Base-by-base conservation (phyloP, 2,113 vertebrate genomes). In the Vulpes vulpes region DNA sequence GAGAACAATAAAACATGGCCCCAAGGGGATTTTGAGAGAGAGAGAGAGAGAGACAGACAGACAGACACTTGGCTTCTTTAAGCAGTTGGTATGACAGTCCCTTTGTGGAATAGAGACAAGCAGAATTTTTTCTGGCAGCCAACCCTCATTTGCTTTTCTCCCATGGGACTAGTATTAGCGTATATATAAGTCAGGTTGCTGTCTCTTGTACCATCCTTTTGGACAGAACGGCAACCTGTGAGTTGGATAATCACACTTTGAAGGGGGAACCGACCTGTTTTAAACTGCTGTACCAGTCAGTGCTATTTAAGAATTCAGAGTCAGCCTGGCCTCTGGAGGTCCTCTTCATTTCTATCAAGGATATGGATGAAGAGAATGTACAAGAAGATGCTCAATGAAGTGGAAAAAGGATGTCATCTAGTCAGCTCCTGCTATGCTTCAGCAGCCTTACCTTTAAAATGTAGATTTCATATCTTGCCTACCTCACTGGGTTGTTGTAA, bases 401-500 rank as follows among this genome's bases (percentile, higher is more conserved):
- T 5, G 55, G 78, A 82, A 97, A 95, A 89, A 92, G 22, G 81
- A 92, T 80, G 23, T 16, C 2, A 91, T 79, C n/a, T 38, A 17
- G 81, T 97, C 23, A 96, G 65, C 91, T 96, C 79, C 89, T 86
- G 67, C 38, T 91, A 1, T 2, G 30, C 67, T 82, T 85, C 55
- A 62, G 57, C 57, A 71, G 73, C 25, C 32, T 89, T 83, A 76
- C 67, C 82, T 93, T 62, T 87, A 91, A 86, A 89, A 49, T 73
- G 38, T 1, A 49, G 59, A 88, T 94, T 92, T 96, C 25, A 57
- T 25, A 88, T 94, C 43, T 96, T 95, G 64, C 90, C 64, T 89
- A 95, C 32, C 88, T 96, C 55, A 96, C 32, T 96, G 78, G 19
- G 57, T 93, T 53, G 67, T 27, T 87, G 12, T 96, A 79, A 95